Conservation (phyloP, 2,113 vertebrate species). For the Callipepla californica region DNA sequence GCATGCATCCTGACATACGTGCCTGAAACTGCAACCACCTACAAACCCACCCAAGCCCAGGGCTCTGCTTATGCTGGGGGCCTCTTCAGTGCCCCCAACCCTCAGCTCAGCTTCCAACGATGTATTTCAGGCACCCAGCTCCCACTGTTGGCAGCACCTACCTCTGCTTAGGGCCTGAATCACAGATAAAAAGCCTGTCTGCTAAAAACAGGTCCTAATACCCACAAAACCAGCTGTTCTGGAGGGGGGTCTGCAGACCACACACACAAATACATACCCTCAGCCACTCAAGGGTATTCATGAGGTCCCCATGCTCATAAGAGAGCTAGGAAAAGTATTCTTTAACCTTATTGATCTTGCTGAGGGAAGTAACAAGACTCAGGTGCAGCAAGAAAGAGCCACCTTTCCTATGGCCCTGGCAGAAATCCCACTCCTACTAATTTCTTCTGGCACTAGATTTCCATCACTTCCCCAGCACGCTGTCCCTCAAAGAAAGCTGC, state of each 20-base stretch:
- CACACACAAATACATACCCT: not conserved
- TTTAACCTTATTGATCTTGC: not conserved
- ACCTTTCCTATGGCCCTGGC: too few relatives aligned
- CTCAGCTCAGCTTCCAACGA: rapidly evolving
- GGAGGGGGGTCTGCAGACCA: not conserved
- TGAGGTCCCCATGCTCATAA: not conserved
- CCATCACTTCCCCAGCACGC: not conserved
- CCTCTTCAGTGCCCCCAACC: not conserved
- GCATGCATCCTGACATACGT: not conserved
- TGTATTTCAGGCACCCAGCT: not conserved
- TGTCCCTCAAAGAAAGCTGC: not conserved
- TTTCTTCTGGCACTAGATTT: not conserved
- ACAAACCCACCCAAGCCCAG: not conserved
- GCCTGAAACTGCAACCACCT: not conserved
- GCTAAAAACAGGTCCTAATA: not conserved
- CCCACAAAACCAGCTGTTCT: not conserved
- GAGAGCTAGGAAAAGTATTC: not conserved
- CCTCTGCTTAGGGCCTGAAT: not conserved
- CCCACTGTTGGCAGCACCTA: not conserved
- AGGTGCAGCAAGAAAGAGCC: not conserved
- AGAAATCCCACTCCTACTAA: not conserved
- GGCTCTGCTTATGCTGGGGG: not conserved
- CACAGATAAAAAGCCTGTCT: not conserved
- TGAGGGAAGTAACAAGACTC: not conserved
- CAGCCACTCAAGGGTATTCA: not conserved